Percentiles rank a stretch among this genome's conserved stretches.
Evolutionary conservation across 2,113 vertebrate genomes (phyloP).

Genomic region (Microtus montanus): DNA sequence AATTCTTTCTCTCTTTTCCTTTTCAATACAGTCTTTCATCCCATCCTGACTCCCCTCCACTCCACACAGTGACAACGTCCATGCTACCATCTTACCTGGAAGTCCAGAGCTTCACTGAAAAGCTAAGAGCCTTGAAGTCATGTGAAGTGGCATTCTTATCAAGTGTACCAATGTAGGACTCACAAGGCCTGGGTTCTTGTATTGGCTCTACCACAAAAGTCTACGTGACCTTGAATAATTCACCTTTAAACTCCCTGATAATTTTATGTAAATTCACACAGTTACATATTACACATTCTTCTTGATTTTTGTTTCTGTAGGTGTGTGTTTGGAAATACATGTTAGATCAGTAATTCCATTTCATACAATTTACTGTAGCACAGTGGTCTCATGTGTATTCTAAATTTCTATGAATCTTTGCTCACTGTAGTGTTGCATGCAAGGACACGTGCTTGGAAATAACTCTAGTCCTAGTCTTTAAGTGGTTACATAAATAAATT

Average conservation of each 20-base stretch:
- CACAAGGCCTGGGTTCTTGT: not conserved
- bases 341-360: not conserved
- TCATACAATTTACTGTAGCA: not conserved
- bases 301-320: not conserved
- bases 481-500: not conserved
- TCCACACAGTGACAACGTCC: not conserved
- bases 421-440: not conserved
- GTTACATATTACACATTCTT: not conserved
- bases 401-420: not conserved
- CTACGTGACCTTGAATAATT: not conserved
- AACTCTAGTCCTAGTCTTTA: not conserved
- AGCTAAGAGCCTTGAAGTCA: not conserved
- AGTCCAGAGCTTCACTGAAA: not conserved
- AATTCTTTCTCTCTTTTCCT: not conserved
- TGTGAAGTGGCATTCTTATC: not conserved
- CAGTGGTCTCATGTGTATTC: not conserved
- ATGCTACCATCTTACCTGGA: not conserved
- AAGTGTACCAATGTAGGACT: not conserved
- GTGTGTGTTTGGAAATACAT: not conserved
- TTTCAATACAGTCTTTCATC: not conserved
- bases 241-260: not conserved
- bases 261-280: not conserved
- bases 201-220: not conserved
- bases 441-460: not conserved
- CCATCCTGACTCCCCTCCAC: too few species aligned